Conservation (phyloP, 2,888 invertebrate genomes). For the Nymphalis c-album region DNA sequence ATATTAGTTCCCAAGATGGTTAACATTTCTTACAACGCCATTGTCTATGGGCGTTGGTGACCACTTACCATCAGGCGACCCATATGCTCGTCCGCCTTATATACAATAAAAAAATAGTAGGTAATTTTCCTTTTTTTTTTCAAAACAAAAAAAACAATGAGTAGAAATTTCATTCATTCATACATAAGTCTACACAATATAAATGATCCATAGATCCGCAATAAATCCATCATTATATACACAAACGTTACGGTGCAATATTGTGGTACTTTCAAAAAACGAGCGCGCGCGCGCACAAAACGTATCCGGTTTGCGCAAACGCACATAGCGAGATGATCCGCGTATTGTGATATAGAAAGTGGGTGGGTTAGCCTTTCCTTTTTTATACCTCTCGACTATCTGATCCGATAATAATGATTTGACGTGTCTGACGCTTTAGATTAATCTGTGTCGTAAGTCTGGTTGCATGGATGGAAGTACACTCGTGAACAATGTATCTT, state of each 20-base stretch:
- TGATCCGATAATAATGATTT: conserved; percentile 25
- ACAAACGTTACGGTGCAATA: conserved; percentile 31
- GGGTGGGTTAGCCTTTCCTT: conserved; percentile 35
- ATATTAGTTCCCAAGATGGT: too few relatives aligned
- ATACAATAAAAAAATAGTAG: too few relatives aligned
- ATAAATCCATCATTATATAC: conserved; percentile 12
- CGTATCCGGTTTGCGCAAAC: conserved; percentile 67
- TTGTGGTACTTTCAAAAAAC: conserved; percentile 38
- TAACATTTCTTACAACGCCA: too few relatives aligned
- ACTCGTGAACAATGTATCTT: neutral
- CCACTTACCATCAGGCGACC: too few relatives aligned
- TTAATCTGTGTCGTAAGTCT: neutral
- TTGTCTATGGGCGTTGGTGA: too few relatives aligned
- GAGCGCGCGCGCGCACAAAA: conserved; percentile 21
- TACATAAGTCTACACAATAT: conserved; percentile 3
- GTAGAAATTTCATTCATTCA: conserved; percentile 16
- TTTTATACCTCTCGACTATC: conserved; percentile 26
- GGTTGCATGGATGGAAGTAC: neutral
- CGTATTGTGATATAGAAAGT: conserved; percentile 41
- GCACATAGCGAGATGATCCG: conserved; percentile 40
- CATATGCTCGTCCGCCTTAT: too few relatives aligned
- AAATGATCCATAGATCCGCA: conserved; percentile 27
- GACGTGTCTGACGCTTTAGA: conserved; percentile 26
- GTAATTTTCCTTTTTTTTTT: neutral
- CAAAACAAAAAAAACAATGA: neutral